A percentile compares a stretch with the other conserved stretches of the same genome.
phyloP scores from a whole-genome alignment of 2,113 vertebrate genomes.

The Tympanuchus pallidicinctus region DNA sequence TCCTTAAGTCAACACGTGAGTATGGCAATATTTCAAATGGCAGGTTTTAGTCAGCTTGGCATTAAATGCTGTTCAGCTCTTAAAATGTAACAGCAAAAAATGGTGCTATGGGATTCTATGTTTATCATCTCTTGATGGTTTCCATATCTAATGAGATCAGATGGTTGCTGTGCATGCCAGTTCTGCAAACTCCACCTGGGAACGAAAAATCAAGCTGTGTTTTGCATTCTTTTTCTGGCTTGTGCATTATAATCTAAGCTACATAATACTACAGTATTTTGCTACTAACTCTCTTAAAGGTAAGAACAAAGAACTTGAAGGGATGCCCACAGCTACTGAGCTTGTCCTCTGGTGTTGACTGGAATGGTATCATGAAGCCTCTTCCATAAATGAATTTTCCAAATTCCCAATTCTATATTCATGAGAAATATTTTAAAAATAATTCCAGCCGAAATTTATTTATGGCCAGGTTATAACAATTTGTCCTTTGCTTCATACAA shows the following conservation, averaged over 20 bases:
- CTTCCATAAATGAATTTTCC: conserved; percentile 34
- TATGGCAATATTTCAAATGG: not conserved
- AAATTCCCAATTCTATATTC: not conserved
- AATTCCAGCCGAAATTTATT: not conserved
- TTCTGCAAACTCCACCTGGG: not conserved
- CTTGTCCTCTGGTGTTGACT: not conserved
- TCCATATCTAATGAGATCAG: conserved; percentile 27
- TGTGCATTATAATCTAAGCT: not conserved
- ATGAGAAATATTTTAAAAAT: not conserved
- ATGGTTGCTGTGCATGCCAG: not conserved
- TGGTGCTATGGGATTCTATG: not conserved
- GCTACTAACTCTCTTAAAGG: not conserved
- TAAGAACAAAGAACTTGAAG: conserved; percentile 13
- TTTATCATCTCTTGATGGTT: conserved; percentile 17
- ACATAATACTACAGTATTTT: not conserved
- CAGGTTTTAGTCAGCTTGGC: not conserved
- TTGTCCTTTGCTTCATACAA: not conserved
- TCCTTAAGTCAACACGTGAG: not conserved
- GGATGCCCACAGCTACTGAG: not conserved
- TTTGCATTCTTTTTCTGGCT: not conserved
- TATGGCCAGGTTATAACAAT: conserved; percentile 29
- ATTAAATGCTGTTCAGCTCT: not conserved
- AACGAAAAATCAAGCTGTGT: not conserved
- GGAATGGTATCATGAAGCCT: not conserved
- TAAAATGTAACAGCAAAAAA: conserved; percentile 4